Evolutionary conservation across 1,140 invertebrate genomes (phyloP), one percentile per base, ranked within the genome.

Genomic region (Cotesia vestalis): DNA sequence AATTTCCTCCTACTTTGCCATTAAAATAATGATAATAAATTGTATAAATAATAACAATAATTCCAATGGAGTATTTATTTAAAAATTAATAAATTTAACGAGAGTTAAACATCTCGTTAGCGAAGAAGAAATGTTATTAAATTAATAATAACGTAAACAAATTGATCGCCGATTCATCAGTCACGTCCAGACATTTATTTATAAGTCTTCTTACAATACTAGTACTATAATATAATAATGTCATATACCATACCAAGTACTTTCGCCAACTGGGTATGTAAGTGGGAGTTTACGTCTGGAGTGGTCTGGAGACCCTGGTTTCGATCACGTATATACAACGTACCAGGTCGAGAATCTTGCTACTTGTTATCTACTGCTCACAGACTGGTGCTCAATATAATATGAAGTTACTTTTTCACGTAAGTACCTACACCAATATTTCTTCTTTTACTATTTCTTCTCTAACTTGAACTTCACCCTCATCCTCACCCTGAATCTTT

Each of bases 281-380:
- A 84, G 82, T 74, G 76, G 73, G 82, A 83, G 80, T 81, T 81
- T 79, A 81, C 53, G 66, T 55, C 62, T 64, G 62, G 62, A 64
- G 62, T 51, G 62, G 66, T 53, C 66, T 67, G 17, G 66, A 67
- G 66, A 83, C 78, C 79, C 79, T 78, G 78, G 77, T 78, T 76
- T 76, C 77, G 77, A 79, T 76, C 78, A 75, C 75, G 78, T 80
- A 83, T 82, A 83, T 80, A 83, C 76, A 73, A 78, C 77, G 76
- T 74, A 75, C 69, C 78, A 79, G 78, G 71, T 78, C 80, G 78
- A 79, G 73, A 79, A 79, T 83, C 78, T 75, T 78, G 76, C 77
- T 80, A 81, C 77, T 81, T 75, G 73, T 78, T 80, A 75, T 77
- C 79, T 80, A 79, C 77, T 77, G 78, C 81, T 81, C 78, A 72